phyloP scores from a whole-genome alignment of 2,113 vertebrate genomes.

The Percopsis transmontana region DNA sequence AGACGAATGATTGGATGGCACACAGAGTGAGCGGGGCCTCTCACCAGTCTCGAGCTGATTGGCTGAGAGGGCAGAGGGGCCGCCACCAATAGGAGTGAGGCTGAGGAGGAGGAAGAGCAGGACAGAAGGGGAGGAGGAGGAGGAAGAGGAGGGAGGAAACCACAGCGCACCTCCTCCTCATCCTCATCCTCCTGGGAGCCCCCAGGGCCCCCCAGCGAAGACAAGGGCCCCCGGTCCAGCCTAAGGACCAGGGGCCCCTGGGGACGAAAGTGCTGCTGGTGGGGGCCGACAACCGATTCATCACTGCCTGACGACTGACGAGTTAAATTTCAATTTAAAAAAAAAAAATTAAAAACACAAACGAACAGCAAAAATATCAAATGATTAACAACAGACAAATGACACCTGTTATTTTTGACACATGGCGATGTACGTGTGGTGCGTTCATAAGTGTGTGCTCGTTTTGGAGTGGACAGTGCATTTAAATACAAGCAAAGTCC shows the following conservation, averaged over 20 bases:
- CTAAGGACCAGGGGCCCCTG: conserved; percentile 65
- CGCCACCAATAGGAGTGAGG: conserved; percentile 67
- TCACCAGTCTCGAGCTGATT: conserved; percentile 80
- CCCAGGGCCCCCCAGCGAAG: conserved; percentile 58
- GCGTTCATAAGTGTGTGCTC: conserved; percentile 9
- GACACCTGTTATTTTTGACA: conserved; percentile 41
- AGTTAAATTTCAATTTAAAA: conserved; percentile 29
- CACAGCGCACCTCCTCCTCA: conserved; percentile 64
- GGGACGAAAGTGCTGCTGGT: conserved; percentile 59
- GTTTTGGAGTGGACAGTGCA: too few relatives aligned
- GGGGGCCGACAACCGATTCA: conserved; percentile 55
- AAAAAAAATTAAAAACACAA: conserved; percentile 9
- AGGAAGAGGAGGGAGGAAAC: conserved; percentile 61
- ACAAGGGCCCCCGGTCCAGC: conserved; percentile 63
- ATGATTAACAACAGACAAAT: conserved; percentile 32
- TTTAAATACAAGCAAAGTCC: too few relatives aligned
- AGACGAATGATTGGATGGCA: conserved; percentile 26
- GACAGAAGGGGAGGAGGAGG: conserved; percentile 68
- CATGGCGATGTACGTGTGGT: not conserved
- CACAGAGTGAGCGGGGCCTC: conserved; percentile 67
- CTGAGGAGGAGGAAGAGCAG: conserved; percentile 70
- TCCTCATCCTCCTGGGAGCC: conserved; percentile 66
- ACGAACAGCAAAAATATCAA: conserved; percentile 7
- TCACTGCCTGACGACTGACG: conserved; percentile 78
- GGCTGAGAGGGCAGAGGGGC: conserved; percentile 75